Base-by-base conservation (phyloP, 2,888 invertebrate species). In the Spilosoma lubricipeda region DNA sequence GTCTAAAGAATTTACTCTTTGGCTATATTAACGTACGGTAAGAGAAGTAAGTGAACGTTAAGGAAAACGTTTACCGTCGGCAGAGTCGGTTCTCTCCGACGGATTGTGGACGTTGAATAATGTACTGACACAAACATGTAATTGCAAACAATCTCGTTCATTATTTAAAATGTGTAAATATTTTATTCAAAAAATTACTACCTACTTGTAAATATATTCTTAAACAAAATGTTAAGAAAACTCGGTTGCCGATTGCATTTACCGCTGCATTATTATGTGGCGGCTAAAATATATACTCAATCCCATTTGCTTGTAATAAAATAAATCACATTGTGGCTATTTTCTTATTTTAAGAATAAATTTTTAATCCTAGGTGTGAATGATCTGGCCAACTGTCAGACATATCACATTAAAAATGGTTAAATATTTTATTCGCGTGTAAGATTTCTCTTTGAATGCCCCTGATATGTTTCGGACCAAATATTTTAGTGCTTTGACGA, bases 181-280 rank as follows among this genome's bases (percentile, higher is more conserved):
- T 48, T 45, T 45, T 33, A 67, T 48, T 73, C 64, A 27, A 73
- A 48, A 69, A 63, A 33, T 69, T 64, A 65, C 65, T 69, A 73
- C 52, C 65, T 69, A 73, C 52, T 48, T 23, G 11, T 73, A 73
- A 65, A 69, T 39, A 64, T 65, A 73, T 65, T n/a, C 64, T 63
- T 39, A 48, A 73, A 64, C 36, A 73, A 64, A 69, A 63, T 59
- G n/a, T 59, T 59, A 13, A 30, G 18, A 63, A 63, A 39, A 70
- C n/a, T 42, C 7, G 4, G 13, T n/a, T 69, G 18, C 15, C 56
- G 8, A 33, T 15, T 56, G 23, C 15, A 15, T 36, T 56, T 27
- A 8, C 9, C n/a, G n/a, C 13, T 8, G 27, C 36, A 36, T 39
- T 15, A 39, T 69, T 18, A 13, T 48, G 2, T 48, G 48, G 42